Conservation (phyloP, 1,140 invertebrate genomes). For the Drosophila navojoa region DNA sequence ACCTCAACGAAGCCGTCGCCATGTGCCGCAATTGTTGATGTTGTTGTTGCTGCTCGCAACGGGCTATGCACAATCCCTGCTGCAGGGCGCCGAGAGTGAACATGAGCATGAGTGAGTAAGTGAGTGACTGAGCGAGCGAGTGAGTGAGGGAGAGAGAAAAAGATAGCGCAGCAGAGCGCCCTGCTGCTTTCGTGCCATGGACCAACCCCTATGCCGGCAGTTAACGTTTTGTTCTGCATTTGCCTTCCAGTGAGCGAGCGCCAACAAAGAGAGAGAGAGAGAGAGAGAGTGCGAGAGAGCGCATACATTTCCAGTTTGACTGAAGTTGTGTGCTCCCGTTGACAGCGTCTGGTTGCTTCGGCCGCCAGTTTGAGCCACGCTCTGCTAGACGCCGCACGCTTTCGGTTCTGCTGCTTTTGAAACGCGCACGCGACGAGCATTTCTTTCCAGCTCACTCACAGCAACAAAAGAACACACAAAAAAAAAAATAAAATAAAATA, state of each 20-base stretch:
- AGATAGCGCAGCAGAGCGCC: slow-evolving; percentile 4
- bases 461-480: slow-evolving; percentile 9
- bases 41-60: slow-evolving; percentile 13
- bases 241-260: slow-evolving; percentile 38
- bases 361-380: slow-evolving; percentile 60
- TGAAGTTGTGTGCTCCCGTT: slow-evolving; percentile 14
- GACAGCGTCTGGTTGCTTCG: slow-evolving; percentile 28
- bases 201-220: slow-evolving; percentile 47
- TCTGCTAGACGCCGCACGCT: slow-evolving; percentile 72
- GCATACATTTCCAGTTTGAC: slow-evolving; percentile 26
- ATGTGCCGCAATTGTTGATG: slow-evolving; percentile 39
- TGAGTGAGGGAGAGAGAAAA: slow-evolving; percentile 1
- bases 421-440: slow-evolving; percentile 47
- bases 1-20: slow-evolving; percentile 40
- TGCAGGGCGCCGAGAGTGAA: slow-evolving; percentile 23
- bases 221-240: slow-evolving; percentile 45
- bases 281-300: slow-evolving; percentile 8
- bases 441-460: slow-evolving; percentile 43
- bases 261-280: slow-evolving; percentile 18
- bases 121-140: too few species aligned
- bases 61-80: slow-evolving; percentile 52
- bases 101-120: background rate
- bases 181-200: slow-evolving; percentile 28
- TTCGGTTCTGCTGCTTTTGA: slow-evolving; percentile 47
- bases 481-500: background rate